These are phyloP conservation scores for Spodoptera littoralis DNA, from an alignment of 2,888 invertebrate species.

Conservation along the genomic window DNA sequence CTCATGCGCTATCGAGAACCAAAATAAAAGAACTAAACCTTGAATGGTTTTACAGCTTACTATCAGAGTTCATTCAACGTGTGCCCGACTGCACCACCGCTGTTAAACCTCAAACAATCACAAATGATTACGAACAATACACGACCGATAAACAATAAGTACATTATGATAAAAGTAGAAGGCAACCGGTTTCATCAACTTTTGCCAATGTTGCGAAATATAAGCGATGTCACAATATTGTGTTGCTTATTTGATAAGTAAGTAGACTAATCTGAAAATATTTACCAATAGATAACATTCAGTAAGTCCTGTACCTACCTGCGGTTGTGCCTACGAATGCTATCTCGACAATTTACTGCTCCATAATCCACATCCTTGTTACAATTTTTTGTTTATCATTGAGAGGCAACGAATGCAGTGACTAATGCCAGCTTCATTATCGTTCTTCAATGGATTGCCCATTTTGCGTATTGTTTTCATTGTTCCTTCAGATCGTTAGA, in stretches of 20 bases:
- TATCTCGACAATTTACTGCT: not conserved
- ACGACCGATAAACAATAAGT: not conserved
- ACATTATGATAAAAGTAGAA: slow-evolving; percentile 4
- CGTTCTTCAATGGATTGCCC: too few relatives aligned
- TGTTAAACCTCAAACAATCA: slow-evolving; percentile 1
- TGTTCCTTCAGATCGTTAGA: not conserved
- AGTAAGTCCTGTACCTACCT: too few relatives aligned
- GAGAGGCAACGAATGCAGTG: too few relatives aligned
- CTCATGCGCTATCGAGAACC: slow-evolving; percentile 30
- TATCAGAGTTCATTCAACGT: slow-evolving; percentile 6
- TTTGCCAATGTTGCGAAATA: slow-evolving; percentile 27
- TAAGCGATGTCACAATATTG: not conserved
- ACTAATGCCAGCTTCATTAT: too few relatives aligned
- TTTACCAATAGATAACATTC: not conserved
- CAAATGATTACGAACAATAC: slow-evolving; percentile 20
- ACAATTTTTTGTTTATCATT: too few relatives aligned
- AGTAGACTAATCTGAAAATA: slow-evolving; percentile 2
- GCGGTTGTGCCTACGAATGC: too few relatives aligned
- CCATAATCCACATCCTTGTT: too few relatives aligned
- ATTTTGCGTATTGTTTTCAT: too few relatives aligned
- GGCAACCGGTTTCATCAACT: not conserved
- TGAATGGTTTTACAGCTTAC: slow-evolving; percentile 24
- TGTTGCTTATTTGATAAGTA: slow-evolving; percentile 3
- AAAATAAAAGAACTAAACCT: slow-evolving; percentile 24
- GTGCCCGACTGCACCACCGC: not conserved